phyloP scores from a whole-genome alignment of 2,113 vertebrate genomes.

The Phrynosoma platyrhinos region DNA sequence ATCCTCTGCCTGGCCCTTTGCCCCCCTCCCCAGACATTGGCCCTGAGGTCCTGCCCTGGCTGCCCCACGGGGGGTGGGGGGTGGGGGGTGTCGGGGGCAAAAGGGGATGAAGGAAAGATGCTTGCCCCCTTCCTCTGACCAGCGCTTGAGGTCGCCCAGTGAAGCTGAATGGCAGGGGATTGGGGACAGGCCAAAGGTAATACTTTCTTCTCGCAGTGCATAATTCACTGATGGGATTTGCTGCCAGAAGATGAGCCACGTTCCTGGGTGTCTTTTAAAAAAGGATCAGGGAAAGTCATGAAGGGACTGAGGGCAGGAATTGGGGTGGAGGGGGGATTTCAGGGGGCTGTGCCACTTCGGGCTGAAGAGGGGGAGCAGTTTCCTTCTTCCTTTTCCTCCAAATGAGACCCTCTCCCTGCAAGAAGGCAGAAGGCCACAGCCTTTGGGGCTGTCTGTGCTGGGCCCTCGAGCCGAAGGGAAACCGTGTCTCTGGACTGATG shows the following conservation, averaged over 20 bases:
- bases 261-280: not conserved
- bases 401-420: too few species aligned
- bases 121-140: accelerated
- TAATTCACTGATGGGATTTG: not conserved
- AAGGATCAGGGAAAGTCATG: not conserved
- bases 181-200: not conserved
- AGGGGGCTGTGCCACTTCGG: not conserved
- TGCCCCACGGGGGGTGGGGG: too few species aligned
- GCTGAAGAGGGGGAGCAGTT: not conserved
- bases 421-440: too few species aligned
- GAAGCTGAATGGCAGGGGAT: not conserved
- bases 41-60: too few species aligned
- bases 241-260: not conserved
- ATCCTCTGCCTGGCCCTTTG: too few species aligned
- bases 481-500: too few species aligned
- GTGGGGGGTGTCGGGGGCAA: not conserved
- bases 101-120: not conserved
- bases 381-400: not conserved
- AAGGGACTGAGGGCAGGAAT: not conserved
- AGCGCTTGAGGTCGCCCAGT: not conserved
- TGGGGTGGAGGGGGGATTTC: not conserved
- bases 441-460: too few species aligned
- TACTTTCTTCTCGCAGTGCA: not conserved
- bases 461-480: too few species aligned
- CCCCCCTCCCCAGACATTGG: too few species aligned